Base-by-base conservation (phyloP, 2,888 invertebrate species). In the Scaeva pyrastri region DNA sequence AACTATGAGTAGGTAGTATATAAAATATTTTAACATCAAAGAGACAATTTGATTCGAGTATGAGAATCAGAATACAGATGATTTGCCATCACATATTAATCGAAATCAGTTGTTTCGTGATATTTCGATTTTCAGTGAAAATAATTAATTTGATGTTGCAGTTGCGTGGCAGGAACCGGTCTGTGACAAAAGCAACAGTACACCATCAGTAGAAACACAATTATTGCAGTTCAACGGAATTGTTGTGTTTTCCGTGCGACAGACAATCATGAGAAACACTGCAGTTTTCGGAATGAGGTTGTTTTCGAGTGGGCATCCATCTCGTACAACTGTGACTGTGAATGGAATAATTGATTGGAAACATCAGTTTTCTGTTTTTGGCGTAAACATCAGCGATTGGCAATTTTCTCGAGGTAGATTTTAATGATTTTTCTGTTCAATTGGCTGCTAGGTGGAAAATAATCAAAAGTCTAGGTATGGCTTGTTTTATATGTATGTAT, bases 331-430 rank as follows among this genome's bases (percentile, higher is more conserved):
- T n/a, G 2, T n/a, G n/a, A n/a, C 19, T 21, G 41, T 10, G 23
- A n/a, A 21, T 56, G 79, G 26, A 71, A 84, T 79, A 84, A 79
- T 84, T 79, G 84, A 83, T 78, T 83, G 82, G 73, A 83, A 78
- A 78, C 78, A 78, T 83, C 78, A 73, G 60, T 68, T 77, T 78
- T 77, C 73, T 73, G 83, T 83, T 78, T 78, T 73, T 43, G 36
- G 78, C 83, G 78, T 83, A 73, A 71, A 66, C 64, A 75, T 74
- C 79, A 50, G n/a, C 62, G 79, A 84, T 84, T 84, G 84, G 45
- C 84, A 74, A 84, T 84, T 84, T 84, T 84, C 71, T 74, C 43
- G 36, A 26, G 45, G 21, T 70, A 79, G 70, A 64, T 75, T 84
- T 84, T 79, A 84, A 84, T 75, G 84, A 75, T 84, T 84, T 64